Evolutionary conservation across 1,140 invertebrate species (phyloP), one percentile per base, ranked within the genome.

Genomic region (Saccostrea glomerata): DNA sequence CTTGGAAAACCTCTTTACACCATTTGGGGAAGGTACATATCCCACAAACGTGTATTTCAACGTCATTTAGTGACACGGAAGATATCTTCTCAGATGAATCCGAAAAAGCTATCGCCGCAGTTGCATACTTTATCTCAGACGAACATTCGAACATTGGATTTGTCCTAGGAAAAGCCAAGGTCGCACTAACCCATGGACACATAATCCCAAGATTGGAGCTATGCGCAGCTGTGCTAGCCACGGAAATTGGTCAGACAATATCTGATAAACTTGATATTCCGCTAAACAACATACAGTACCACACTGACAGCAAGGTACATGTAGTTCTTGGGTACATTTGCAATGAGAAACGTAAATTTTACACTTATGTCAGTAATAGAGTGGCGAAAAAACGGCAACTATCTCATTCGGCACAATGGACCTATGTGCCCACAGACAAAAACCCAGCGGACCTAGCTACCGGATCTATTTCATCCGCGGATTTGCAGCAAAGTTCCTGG

Each of bases 51-150:
- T 90, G 84, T 40, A n/a, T 73, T 12, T 5, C 17, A 54, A 89
- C 82, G 36, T 85, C 73, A 91, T 92, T 82, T 5, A 94, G 12
- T 92, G 89, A 84, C 95, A 95, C 94, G 94, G 95, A 88, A 93
- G 94, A 90, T 66, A 83, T 90, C 11, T 90, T 85, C 56, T n/a
- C n/a, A n/a, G n/a, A n/a, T n/a, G 89, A 87, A 12, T 90, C 89
- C 0, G 82, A 88, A 60, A 47, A 77, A n/a, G 90, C 86, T 9
- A 89, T 90, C 63, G 63, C 86, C 12, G 86, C 85, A 30, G 86
- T 86, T 66, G 89, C 88, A 15, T 90, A 87, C 6, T 56, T 40
- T 0, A 23, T 47, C 4, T n/a, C 73, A 15, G 58, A 89, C 87
- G 86, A 6, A 84, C 6, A 70, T 91, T 55, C 15, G 2, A 17